These are phyloP conservation scores for Zoanthus solanderi DNA, from an alignment of 92 coral and sea anemone genomes.

Conservation along the genomic window DNA sequence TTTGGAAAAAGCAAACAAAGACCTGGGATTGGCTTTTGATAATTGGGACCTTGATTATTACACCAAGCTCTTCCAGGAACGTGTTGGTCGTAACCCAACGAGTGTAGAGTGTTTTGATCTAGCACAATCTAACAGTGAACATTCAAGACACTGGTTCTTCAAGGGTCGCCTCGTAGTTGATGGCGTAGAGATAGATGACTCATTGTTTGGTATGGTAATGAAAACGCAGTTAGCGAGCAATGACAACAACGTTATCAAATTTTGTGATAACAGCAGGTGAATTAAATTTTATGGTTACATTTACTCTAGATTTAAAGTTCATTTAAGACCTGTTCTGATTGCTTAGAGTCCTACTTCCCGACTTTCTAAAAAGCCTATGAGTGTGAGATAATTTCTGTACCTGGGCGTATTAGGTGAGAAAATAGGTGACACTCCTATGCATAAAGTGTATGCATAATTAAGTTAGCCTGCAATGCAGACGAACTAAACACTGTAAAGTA, in stretches of 20 bases:
- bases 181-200: conserved; percentile 83
- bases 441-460: too few species aligned
- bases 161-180: conserved; percentile 87
- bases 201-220: conserved; percentile 94
- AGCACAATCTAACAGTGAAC: conserved; percentile 98
- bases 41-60: conserved; percentile 95
- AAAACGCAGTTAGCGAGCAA: conserved; percentile 84
- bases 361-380: too few species aligned
- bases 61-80: conserved; percentile 82
- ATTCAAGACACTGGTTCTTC: conserved; percentile 98
- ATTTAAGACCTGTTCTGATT: too few species aligned
- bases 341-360: too few species aligned
- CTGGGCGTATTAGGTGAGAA: too few species aligned
- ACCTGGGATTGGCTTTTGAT: conserved; percentile 95
- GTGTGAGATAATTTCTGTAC: too few species aligned
- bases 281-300: background rate
- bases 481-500: too few species aligned
- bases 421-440: too few species aligned
- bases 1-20: conserved; percentile 84
- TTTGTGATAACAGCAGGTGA: conserved; percentile 95
- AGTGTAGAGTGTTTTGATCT: conserved; percentile 98
- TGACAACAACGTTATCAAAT: conserved; percentile 86
- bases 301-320: too few species aligned
- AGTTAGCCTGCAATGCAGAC: too few species aligned
- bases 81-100: conserved; percentile 90